Percentiles rank a stretch among this genome's conserved stretches.
phyloP scores from a whole-genome alignment of 1,140 invertebrate species.

The Calephelis nemesis region DNA sequence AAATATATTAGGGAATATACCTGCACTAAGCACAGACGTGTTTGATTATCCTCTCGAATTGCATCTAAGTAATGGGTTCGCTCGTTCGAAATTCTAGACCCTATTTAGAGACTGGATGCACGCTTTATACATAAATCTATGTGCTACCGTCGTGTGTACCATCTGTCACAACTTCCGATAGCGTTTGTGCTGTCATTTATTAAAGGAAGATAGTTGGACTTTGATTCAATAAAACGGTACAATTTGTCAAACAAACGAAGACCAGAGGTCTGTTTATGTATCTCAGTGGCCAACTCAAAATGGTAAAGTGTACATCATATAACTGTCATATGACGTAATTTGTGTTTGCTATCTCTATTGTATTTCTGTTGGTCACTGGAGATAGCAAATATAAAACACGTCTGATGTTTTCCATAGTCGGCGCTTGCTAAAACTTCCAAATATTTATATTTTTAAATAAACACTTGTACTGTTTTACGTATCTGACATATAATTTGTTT shows the following conservation, averaged over 20 bases:
- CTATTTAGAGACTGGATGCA: conserved; percentile 33
- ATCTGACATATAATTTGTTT: too few relatives aligned
- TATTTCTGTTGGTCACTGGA: too few relatives aligned
- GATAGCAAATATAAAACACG: too few relatives aligned
- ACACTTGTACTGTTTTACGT: not conserved
- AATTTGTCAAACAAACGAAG: not conserved
- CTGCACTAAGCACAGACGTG: not conserved
- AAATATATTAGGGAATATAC: not conserved
- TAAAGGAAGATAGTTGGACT: conserved; percentile 6
- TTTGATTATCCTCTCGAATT: not conserved
- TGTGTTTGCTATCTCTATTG: too few relatives aligned
- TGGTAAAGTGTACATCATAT: too few relatives aligned
- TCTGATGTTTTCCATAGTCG: too few relatives aligned
- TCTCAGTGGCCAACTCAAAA: too few relatives aligned
- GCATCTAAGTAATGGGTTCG: conserved; percentile 10
- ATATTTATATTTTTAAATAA: too few relatives aligned
- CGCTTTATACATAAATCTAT: conserved; percentile 42
- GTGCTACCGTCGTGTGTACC: conserved; percentile 41
- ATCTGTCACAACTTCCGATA: conserved; percentile 33
- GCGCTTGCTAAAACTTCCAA: too few relatives aligned
- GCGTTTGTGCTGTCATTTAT: conserved; percentile 9
- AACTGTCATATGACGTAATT: too few relatives aligned
- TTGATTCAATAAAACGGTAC: conserved; percentile 3
- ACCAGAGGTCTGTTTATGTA: too few relatives aligned
- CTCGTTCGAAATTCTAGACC: conserved; percentile 28